Conservation (phyloP, 2,113 vertebrate species). For the Blennius ocellaris region DNA sequence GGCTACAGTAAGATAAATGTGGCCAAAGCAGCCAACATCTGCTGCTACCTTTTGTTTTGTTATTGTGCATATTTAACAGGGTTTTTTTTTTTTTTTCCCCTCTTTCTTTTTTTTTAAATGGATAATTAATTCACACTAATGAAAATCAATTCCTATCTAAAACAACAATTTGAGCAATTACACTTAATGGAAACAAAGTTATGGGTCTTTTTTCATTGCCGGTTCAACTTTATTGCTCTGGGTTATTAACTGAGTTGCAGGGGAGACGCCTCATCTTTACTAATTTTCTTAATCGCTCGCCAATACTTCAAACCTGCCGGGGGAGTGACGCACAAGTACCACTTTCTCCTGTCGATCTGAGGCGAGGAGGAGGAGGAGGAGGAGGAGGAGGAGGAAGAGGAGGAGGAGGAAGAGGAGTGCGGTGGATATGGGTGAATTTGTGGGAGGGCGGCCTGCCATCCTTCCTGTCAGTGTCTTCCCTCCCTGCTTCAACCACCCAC, state of each 20-base stretch:
- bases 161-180: constrained; percentile 36
- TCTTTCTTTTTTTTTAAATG: constrained; percentile 26
- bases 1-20: constrained; percentile 45
- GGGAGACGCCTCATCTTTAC: background rate
- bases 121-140: constrained; percentile 54
- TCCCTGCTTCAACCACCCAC: constrained; percentile 38
- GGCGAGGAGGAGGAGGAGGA: constrained; percentile 31
- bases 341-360: constrained; percentile 21
- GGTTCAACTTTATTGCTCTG: background rate
- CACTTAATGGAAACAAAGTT: constrained; percentile 10
- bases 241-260: background rate
- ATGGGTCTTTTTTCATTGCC: background rate
- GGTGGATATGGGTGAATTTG: background rate
- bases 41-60: constrained; percentile 38
- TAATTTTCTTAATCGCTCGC: background rate
- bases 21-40: constrained; percentile 39
- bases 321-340: background rate
- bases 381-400: constrained; percentile 38
- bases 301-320: background rate
- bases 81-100: no score
- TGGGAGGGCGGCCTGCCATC: constrained; percentile 41
- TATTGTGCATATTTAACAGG: constrained; percentile 27
- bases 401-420: constrained; percentile 2
- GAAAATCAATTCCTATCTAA: constrained; percentile 54
- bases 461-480: constrained; percentile 66